phyloP scores from a whole-genome alignment of 2,888 invertebrate species.

The Andrena dorsata region DNA sequence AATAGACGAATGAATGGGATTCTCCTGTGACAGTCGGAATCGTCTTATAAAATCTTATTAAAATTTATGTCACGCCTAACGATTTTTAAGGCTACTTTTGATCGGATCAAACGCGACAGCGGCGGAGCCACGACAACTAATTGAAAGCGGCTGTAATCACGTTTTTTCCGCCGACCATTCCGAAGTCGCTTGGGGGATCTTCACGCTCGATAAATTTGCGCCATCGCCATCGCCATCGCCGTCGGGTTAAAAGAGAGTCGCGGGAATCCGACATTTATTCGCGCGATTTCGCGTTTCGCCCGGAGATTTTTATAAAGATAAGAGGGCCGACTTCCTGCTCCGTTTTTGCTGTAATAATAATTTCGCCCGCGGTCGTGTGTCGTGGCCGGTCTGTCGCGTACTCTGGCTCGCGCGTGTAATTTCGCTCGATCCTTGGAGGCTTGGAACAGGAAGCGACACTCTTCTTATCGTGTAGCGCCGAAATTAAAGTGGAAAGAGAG shows the following conservation, averaged over 20 bases:
- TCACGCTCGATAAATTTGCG: conserved; percentile 45
- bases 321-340: conserved; percentile 67
- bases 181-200: conserved; percentile 17
- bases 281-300: conserved; percentile 62
- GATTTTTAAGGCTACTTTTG: too few relatives aligned
- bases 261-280: conserved; percentile 54
- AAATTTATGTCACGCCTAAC: too few relatives aligned
- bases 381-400: conserved; percentile 45
- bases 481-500: conserved; percentile 45
- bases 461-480: conserved; percentile 40
- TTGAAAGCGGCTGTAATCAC: not conserved
- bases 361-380: conserved; percentile 69
- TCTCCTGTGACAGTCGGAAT: too few relatives aligned
- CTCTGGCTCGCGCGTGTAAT: conserved; percentile 49
- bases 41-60: too few relatives aligned
- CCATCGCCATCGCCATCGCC: not conserved
- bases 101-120: too few relatives aligned
- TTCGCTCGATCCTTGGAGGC: conserved; percentile 36
- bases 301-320: conserved; percentile 75
- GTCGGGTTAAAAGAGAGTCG: not conserved
- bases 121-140: not conserved
- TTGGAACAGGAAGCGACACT: conserved; percentile 60
- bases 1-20: too few relatives aligned
- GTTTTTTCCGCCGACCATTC: not conserved
- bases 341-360: conserved; percentile 81